These are phyloP conservation scores for Lamellibrachia columna DNA, from an alignment of 2,888 invertebrate species.

Conservation along the genomic window DNA sequence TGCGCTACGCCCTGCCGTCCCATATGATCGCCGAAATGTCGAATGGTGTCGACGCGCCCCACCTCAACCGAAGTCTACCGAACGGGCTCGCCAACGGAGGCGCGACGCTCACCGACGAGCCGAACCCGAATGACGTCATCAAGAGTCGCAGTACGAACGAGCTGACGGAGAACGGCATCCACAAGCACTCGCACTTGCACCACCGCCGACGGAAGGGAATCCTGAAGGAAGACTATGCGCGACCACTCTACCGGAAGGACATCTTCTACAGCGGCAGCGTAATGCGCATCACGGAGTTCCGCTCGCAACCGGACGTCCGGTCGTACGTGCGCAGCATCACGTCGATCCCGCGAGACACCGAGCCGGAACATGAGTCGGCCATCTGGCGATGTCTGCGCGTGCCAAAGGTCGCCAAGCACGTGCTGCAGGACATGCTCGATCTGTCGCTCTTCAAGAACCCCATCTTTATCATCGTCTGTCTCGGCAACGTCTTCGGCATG, in stretches of 20 bases:
- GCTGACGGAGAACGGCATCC: background rate
- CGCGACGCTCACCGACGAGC: background rate
- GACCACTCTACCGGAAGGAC: slow-evolving; percentile 93
- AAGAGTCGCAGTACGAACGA: slow-evolving; percentile 18
- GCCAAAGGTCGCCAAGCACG: too few species aligned
- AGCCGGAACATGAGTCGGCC: too few species aligned
- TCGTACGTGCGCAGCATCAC: too few species aligned
- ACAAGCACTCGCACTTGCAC: background rate
- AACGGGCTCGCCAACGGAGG: background rate
- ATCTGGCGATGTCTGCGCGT: too few species aligned
- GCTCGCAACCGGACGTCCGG: slow-evolving; percentile 73
- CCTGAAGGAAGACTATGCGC: slow-evolving; percentile 60
- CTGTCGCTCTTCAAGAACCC: too few species aligned
- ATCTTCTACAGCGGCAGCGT: slow-evolving; percentile 98
- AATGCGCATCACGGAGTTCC: slow-evolving; percentile 82
- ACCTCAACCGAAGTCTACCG: slow-evolving; percentile 17
- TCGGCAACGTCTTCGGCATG: slow-evolving; percentile 71
- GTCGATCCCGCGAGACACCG: too few species aligned
- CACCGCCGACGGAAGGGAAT: slow-evolving; percentile 34
- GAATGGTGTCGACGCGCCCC: background rate
- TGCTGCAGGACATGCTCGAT: too few species aligned
- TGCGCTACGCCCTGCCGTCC: background rate
- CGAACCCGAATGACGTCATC: background rate
- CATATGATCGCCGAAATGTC: background rate
- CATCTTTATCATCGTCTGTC: too few species aligned